A percentile compares a stretch with the other conserved stretches of the same genome.
Evolutionary conservation across 35 echinoderm and acorn worm genomes (phyloP).

Genomic region (Apostichopus californicus): DNA sequence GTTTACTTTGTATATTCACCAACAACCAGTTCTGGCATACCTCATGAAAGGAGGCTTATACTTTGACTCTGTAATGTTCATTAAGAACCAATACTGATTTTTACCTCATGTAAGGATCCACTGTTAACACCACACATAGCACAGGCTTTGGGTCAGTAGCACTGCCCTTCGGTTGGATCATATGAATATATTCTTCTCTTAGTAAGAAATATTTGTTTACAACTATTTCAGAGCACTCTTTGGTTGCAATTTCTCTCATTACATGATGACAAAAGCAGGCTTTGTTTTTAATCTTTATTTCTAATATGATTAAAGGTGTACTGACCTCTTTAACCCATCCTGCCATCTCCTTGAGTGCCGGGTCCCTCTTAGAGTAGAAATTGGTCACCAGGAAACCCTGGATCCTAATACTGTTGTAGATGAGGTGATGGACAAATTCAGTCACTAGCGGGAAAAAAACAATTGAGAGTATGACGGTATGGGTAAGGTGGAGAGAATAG

Average conservation of each 20-base stretch:
- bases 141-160: too few species aligned
- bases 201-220: too few species aligned
- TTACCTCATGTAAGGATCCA: constrained; percentile 76
- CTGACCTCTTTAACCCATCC: constrained; percentile 31
- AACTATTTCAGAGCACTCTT: too few species aligned
- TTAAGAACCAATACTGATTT: not conserved
- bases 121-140: constrained; percentile 47
- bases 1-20: not conserved
- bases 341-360: constrained; percentile 7
- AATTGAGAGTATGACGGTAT: too few species aligned
- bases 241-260: too few species aligned
- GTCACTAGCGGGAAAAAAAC: not conserved
- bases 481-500: too few species aligned
- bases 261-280: too few species aligned
- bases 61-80: not conserved
- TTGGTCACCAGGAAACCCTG: constrained; percentile 4
- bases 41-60: too few species aligned
- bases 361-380: not conserved
- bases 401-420: not conserved
- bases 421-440: not conserved
- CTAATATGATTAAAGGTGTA: not conserved
- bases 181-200: too few species aligned
- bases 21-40: too few species aligned
- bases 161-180: too few species aligned
- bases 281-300: too few species aligned